phyloP scores from a whole-genome alignment of 2,888 invertebrate species.

The Archaeoteleia sp. region DNA sequence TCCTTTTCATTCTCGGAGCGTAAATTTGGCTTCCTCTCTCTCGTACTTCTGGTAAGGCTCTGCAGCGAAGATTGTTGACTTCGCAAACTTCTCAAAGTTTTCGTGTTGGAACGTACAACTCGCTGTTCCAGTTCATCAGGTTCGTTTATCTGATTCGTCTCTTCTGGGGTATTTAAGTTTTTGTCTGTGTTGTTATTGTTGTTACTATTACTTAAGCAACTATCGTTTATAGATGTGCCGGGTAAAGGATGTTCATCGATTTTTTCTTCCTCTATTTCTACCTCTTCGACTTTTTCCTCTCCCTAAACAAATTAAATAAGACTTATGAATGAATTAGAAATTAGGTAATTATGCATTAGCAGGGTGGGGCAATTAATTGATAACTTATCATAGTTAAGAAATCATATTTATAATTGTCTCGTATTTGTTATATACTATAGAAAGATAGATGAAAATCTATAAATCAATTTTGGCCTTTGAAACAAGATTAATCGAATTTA shows the following conservation, averaged over 20 bases:
- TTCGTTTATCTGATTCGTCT: conserved; percentile 30
- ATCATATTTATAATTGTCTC: too few relatives aligned
- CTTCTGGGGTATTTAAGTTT: conserved; percentile 64
- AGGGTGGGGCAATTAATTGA: too few relatives aligned
- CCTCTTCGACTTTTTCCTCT: conserved; percentile 21
- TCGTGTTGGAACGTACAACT: conserved; percentile 14
- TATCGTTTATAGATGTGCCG: conserved; percentile 59
- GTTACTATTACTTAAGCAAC: conserved; percentile 53
- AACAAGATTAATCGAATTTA: too few relatives aligned
- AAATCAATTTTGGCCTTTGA: too few relatives aligned
- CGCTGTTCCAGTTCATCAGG: conserved; percentile 24
- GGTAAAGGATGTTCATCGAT: conserved; percentile 60
- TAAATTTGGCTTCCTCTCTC: conserved; percentile 34
- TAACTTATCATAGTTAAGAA: too few relatives aligned
- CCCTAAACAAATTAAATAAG: conserved; percentile 9
- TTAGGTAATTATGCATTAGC: not conserved
- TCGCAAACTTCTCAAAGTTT: conserved; percentile 57
- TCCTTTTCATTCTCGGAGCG: conserved; percentile 48
- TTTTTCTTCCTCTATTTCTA: conserved; percentile 46
- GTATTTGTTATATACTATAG: too few relatives aligned
- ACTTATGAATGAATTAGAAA: not conserved
- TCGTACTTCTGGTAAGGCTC: conserved; percentile 43
- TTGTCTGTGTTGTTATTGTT: conserved; percentile 67
- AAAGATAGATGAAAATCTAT: too few relatives aligned
- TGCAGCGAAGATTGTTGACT: conserved; percentile 45